Percentiles rank a stretch among this genome's conserved stretches.
phyloP scores from a whole-genome alignment of 1,140 invertebrate species.

The Drosophila rhopaloa region DNA sequence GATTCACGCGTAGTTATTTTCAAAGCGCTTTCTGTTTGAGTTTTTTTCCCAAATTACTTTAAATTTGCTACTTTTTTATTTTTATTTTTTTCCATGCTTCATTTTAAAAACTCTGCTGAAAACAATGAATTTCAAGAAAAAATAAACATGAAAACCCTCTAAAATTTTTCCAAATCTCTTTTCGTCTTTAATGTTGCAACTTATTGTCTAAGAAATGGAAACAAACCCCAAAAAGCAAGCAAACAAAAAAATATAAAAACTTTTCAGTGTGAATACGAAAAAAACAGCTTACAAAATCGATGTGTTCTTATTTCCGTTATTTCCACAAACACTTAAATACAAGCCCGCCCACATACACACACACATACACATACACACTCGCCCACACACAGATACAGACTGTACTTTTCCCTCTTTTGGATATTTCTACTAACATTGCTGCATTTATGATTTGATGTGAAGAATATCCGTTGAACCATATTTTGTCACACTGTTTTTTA shows the following conservation, averaged over 20 bases:
- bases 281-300: constrained; percentile 46
- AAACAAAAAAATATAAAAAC: constrained; percentile 43
- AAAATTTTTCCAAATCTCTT: constrained; percentile 76
- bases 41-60: not conserved
- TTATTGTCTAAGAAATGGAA: constrained; percentile 81
- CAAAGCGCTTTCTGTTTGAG: constrained; percentile 19
- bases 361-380: constrained; percentile 5
- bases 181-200: constrained; percentile 85
- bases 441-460: constrained; percentile 76
- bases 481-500: constrained; percentile 72
- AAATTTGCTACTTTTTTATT: constrained; percentile 4
- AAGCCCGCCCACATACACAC: constrained; percentile 25
- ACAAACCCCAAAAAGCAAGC: constrained; percentile 36
- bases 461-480: constrained; percentile 54
- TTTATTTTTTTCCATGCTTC: constrained; percentile 21
- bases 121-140: constrained; percentile 27
- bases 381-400: constrained; percentile 51
- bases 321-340: constrained; percentile 32
- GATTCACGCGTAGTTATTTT: constrained; percentile 17
- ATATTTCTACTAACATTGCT: constrained; percentile 76
- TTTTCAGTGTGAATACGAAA: constrained; percentile 59
- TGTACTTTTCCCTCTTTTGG: constrained; percentile 55
- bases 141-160: constrained; percentile 39
- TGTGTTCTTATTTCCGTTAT: constrained; percentile 35
- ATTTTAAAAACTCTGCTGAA: constrained; percentile 21